phyloP scores from a whole-genome alignment of 1,140 invertebrate species.

The Mycetomoellerius zeteki region DNA sequence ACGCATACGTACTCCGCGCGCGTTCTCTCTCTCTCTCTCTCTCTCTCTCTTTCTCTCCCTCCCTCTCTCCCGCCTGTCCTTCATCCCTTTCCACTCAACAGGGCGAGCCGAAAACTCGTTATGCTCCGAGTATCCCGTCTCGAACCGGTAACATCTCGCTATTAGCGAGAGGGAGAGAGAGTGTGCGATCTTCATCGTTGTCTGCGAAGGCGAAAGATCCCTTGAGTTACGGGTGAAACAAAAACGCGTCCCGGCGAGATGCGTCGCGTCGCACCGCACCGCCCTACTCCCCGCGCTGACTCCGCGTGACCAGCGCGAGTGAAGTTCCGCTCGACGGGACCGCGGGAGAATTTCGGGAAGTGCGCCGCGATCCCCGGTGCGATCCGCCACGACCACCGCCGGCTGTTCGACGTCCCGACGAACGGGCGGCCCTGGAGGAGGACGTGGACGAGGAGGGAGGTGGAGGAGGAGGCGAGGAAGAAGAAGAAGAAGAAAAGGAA shows the following conservation, averaged over 20 bases:
- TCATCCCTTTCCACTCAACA: constrained; percentile 20
- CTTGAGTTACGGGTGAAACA: not conserved
- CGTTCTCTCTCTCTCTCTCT: constrained; percentile 29
- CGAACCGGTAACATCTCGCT: constrained; percentile 62
- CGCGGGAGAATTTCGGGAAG: not conserved
- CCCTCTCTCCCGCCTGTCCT: not conserved
- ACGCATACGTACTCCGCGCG: constrained; percentile 1
- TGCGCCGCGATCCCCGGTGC: constrained; percentile 20
- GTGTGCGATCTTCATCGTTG: constrained; percentile 19
- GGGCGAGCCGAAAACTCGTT: constrained; percentile 49
- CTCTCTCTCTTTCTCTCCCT: not conserved
- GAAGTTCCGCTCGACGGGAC: constrained; percentile 13
- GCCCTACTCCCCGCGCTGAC: not conserved
- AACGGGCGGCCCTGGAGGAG: not conserved
- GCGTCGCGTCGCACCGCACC: not conserved
- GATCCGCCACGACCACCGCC: constrained; percentile 16
- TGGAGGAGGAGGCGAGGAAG: not conserved
- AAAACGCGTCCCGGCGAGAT: constrained; percentile 45
- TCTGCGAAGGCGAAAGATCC: not conserved
- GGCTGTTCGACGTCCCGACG: constrained; percentile 29
- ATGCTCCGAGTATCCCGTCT: constrained; percentile 26
- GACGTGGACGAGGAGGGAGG: constrained; percentile 12
- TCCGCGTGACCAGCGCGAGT: constrained; percentile 21
- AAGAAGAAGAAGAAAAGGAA: not conserved
- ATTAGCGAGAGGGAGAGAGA: not conserved